Conservation (phyloP, 2,113 vertebrate genomes). For the Callopanchax toddi region DNA sequence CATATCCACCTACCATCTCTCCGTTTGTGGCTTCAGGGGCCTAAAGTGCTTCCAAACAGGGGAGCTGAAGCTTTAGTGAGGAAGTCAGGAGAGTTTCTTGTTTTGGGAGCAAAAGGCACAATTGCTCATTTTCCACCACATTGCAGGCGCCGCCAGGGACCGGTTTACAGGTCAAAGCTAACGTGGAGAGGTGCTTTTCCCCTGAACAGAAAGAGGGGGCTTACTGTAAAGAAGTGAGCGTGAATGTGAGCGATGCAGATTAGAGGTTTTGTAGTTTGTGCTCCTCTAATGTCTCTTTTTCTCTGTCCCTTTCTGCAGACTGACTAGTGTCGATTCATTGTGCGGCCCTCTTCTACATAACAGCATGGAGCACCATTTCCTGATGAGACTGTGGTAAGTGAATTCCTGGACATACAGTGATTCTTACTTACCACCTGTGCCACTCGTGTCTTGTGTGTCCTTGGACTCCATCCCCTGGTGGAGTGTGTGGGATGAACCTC, state of each 20-base stretch:
- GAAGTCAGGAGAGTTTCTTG: constrained; percentile 33
- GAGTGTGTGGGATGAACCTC: constrained; percentile 36
- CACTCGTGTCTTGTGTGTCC: constrained; percentile 45
- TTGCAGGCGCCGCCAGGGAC: constrained; percentile 42
- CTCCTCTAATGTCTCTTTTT: constrained; percentile 41
- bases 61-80: constrained; percentile 21
- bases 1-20: constrained; percentile 12
- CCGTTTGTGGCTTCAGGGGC: constrained; percentile 18
- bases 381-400: constrained; percentile 76
- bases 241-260: too few species aligned
- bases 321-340: constrained; percentile 30
- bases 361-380: constrained; percentile 73
- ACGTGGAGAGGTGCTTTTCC: constrained; percentile 34
- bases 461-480: constrained; percentile 60
- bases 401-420: constrained; percentile 12
- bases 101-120: constrained; percentile 43
- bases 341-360: constrained; percentile 46
- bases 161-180: constrained; percentile 53
- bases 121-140: constrained; percentile 44
- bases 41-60: constrained; percentile 12
- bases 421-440: constrained; percentile 46
- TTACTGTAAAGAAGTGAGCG: background rate
- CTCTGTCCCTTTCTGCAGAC: constrained; percentile 36
- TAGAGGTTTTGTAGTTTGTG: constrained; percentile 11
- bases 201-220: background rate